Evolutionary conservation across 2,113 vertebrate species (phyloP), one percentile per base, ranked within the genome.

Genomic region (Coptodon bakossiorum): DNA sequence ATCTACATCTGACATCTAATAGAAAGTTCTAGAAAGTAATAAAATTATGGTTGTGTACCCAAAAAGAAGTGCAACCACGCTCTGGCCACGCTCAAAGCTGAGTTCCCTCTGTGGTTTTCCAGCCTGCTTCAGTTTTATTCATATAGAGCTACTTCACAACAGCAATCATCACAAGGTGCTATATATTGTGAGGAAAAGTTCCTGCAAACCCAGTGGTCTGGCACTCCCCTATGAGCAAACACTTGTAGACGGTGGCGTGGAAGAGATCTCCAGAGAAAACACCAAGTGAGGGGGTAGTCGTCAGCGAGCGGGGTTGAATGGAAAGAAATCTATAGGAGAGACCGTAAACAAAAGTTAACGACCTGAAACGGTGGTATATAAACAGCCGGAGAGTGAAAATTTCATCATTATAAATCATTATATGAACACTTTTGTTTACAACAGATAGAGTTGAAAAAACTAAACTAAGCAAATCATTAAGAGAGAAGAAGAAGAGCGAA

Each of bases 101-200:
- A 43, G 3, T 24, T 40, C 36, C 36, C 1, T 40, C 5, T 76
- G 40, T 76, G 40, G 68, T 76, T 76, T 45, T 48, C 40, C 38
- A 71, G 38, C 38, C 0, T 4, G 24, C 14, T 48, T 76, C 68
- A 9, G 40, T 73, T 73, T 45, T 27, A 73, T 73, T 73, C 68
- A 1, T 27, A 17, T 3, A 3, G 40, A 27, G 40, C 68, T 27
- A 16, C 40, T 48, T 43, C 40, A 48, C 40, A 29, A 17, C 68
- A 73, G 40, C 40, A 76, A 17, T 48, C 40, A 17, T 29, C 40
- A 29, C 24, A 27, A 19, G 24, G 68, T 76, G 24, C 14, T 48
- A 19, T 19, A 48, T 29, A 0, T 29, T 48, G 40, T 19, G 16
- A 0, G 68, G 40, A 0, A 76, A 76, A 11, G 24, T 5, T 29